Base-by-base conservation (phyloP, 2,113 vertebrate genomes). In the Pollimyrus isidori region DNA sequence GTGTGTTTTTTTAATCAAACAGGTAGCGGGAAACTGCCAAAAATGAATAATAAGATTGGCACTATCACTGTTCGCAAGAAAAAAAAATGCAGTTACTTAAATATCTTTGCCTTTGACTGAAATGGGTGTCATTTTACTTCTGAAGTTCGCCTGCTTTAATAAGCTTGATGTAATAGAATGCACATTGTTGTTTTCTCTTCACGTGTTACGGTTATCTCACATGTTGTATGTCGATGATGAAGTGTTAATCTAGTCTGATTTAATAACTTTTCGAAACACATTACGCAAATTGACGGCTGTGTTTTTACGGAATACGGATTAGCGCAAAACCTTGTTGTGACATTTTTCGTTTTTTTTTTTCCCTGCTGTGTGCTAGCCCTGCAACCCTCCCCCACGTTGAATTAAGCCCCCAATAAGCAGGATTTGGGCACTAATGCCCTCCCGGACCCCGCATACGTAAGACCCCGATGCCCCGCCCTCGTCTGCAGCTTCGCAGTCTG, bases 401-500 rank as follows among this genome's bases (percentile, higher is more conserved):
- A 65, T 90, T 87, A 90, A 90, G 86, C 46, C 69, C 56, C 89
- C 26, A 39, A 56, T 89, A 87, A 89, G 89, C 58, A 87, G 89
- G 89, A 90, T 88, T 94, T 95, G 94, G 94, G 95, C 96, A 96
- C 96, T 96, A 95, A 96, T 93, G 96, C 95, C 96, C 95, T 97
- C 96, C 95, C 95, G 94, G 96, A 95, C 96, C 94, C 95, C 48
- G 21, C 56, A 21, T 87, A 87, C 45, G 45, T 15, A 48, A 84
- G 23, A 48, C 30, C 73, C 73, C 7, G 35, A 42, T 19, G 35
- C 73, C 15, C 73, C 15, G 0, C 26, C 15, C 69, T 17, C 1
- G 10, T 73, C 13, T 73, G 30, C 26, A 73, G 7, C 65, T 11
- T 13, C 1, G 26, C 26, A 73, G 69, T 19, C 69, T 2, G 15